Conservation (phyloP, 2,797 vertebrate species). For the Fundulus diaphanus region DNA sequence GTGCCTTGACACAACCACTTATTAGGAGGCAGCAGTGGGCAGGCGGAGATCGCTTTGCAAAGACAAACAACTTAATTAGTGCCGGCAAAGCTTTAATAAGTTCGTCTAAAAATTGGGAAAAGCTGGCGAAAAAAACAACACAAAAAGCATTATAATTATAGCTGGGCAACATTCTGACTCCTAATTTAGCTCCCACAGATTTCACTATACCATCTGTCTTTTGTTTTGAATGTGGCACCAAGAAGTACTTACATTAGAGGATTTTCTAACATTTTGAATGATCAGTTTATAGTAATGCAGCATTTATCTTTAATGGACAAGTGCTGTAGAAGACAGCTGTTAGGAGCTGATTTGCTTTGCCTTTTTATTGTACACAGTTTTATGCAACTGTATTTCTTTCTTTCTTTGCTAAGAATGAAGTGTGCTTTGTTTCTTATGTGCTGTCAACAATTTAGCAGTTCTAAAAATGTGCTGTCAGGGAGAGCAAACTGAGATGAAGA, state of each 20-base stretch:
- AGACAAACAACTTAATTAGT: constrained; percentile 83
- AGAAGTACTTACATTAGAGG: constrained; percentile 22
- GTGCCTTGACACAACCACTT: constrained; percentile 62
- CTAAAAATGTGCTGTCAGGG: constrained; percentile 48
- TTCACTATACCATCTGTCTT: constrained; percentile 24
- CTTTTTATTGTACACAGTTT: constrained; percentile 8
- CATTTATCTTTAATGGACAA: background rate
- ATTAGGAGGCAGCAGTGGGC: constrained; percentile 69
- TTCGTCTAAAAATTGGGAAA: constrained; percentile 68
- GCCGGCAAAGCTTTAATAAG: constrained; percentile 69
- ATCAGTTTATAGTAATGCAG: background rate
- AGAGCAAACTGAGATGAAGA: constrained; percentile 41
- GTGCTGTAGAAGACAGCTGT: background rate
- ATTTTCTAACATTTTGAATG: constrained; percentile 7
- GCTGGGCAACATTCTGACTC: constrained; percentile 38
- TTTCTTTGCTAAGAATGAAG: constrained; percentile 18
- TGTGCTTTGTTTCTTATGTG: constrained; percentile 13
- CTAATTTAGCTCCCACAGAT: constrained; percentile 34
- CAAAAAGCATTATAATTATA: constrained; percentile 62
- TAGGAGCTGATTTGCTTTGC: constrained; percentile 14
- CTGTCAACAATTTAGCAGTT: constrained; percentile 23
- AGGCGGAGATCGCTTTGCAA: constrained; percentile 70
- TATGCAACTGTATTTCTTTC: background rate
- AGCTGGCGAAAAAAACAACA: constrained; percentile 48
- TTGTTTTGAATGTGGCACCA: constrained; percentile 19